phyloP scores from a whole-genome alignment of 2,797 vertebrate species.

The Perodicticus potto region DNA sequence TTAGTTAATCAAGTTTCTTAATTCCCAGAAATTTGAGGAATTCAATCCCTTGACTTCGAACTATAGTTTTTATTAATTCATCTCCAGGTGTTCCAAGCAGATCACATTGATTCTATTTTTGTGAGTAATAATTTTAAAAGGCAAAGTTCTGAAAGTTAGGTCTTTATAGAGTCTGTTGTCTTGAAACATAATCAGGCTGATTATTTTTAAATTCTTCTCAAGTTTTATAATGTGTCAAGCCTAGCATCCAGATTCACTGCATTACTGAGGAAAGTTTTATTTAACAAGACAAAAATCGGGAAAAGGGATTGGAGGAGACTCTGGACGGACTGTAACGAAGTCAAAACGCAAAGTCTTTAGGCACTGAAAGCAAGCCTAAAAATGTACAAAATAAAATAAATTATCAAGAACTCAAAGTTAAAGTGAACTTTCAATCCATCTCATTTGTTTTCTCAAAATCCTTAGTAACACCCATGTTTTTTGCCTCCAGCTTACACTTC shows the following conservation, averaged over 20 bases:
- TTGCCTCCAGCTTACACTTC: not conserved
- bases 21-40: not conserved
- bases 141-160: not conserved
- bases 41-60: not conserved
- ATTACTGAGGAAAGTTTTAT: not conserved
- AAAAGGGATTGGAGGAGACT: not conserved
- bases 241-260: not conserved
- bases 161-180: not conserved
- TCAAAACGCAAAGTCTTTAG: not conserved
- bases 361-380: not conserved
- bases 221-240: not conserved
- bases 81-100: not conserved
- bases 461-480: not conserved
- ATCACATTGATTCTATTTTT: constrained; percentile 1
- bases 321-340: not conserved
- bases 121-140: constrained; percentile 8
- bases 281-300: not conserved
- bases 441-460: not conserved
- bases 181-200: not conserved
- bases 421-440: not conserved
- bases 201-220: not conserved
- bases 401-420: not conserved
- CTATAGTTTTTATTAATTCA: not conserved
- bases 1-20: not conserved
- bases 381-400: not conserved